Conservation (phyloP, 2,797 vertebrate genomes). For the Synanceia verrucosa region DNA sequence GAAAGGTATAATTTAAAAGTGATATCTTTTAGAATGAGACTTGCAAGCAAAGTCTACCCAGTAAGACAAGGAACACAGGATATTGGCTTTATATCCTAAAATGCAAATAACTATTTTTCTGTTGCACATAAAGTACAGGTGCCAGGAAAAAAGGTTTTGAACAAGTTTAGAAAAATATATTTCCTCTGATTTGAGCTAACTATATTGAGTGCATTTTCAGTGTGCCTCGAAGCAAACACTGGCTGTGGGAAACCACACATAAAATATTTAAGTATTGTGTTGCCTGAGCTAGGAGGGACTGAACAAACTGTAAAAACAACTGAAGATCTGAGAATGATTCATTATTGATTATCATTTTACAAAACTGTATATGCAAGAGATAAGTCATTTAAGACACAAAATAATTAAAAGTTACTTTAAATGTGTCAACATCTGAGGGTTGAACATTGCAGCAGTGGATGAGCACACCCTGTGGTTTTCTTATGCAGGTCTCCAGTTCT, state of each 20-base stretch:
- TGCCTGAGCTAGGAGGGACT: neutral
- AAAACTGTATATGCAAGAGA: neutral
- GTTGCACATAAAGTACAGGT: too few relatives aligned
- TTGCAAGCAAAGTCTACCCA: neutral
- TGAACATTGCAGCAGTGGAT: constrained; percentile 8
- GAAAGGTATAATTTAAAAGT: neutral
- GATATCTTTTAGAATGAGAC: too few relatives aligned
- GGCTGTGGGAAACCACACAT: neutral
- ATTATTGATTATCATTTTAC: too few relatives aligned
- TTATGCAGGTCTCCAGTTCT: constrained; percentile 37
- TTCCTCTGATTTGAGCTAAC: too few relatives aligned
- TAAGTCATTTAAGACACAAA: neutral
- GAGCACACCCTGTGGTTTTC: constrained; percentile 20
- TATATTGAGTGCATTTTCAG: neutral
- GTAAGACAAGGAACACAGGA: neutral
- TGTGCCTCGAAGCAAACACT: neutral
- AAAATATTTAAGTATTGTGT: neutral
- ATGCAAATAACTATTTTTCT: too few relatives aligned
- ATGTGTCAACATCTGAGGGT: neutral
- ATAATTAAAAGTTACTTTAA: neutral
- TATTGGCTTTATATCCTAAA: neutral
- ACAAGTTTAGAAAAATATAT: too few relatives aligned
- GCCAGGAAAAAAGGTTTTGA: too few relatives aligned
- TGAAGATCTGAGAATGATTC: neutral
- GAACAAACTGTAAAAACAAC: neutral